Percentiles rank a stretch among this genome's conserved stretches.
These are phyloP conservation scores for Aspidiotus destructor DNA, from an alignment of 2,888 invertebrate species.

Conservation along the genomic window DNA sequence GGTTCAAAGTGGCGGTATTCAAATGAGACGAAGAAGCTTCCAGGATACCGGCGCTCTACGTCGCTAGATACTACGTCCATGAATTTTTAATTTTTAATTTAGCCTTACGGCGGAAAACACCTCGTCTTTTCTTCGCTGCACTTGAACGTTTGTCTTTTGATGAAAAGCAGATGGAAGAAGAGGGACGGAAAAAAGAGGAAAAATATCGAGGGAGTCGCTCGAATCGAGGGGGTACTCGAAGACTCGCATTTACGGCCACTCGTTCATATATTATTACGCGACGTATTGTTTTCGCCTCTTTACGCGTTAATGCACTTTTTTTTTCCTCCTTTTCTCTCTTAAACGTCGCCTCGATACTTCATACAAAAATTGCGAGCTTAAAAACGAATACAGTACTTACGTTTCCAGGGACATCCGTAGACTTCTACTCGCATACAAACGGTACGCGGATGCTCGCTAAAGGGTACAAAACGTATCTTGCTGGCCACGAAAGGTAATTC, in stretches of 20 bases:
- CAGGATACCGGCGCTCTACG: no score
- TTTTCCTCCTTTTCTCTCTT: no score
- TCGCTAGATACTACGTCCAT: neutral
- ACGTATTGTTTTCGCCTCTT: neutral
- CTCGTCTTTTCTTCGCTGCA: neutral
- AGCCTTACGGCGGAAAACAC: constrained; percentile 3
- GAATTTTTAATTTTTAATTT: constrained; percentile 15
- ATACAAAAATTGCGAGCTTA: no score
- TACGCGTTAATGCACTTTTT: neutral
- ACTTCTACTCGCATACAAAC: constrained; percentile 88
- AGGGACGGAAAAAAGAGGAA: no score
- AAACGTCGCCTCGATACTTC: no score
- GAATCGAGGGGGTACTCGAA: neutral
- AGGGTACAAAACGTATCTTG: constrained; percentile 77
- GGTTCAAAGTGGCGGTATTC: neutral
- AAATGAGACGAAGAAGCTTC: neutral
- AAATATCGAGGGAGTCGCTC: neutral
- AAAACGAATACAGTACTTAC: constrained; percentile 45
- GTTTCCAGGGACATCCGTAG: constrained; percentile 72
- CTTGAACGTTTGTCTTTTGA: no score
- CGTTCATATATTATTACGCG: constrained; percentile 2
- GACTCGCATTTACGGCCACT: constrained; percentile 4
- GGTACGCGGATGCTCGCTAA: constrained; percentile 71
- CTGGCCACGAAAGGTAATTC: constrained; percentile 78
- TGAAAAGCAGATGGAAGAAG: no score